A percentile compares a stretch with the other conserved stretches of the same genome.
Conservation (phyloP, 2,113 vertebrate species). For the Orthochromis malagaraziensis region DNA sequence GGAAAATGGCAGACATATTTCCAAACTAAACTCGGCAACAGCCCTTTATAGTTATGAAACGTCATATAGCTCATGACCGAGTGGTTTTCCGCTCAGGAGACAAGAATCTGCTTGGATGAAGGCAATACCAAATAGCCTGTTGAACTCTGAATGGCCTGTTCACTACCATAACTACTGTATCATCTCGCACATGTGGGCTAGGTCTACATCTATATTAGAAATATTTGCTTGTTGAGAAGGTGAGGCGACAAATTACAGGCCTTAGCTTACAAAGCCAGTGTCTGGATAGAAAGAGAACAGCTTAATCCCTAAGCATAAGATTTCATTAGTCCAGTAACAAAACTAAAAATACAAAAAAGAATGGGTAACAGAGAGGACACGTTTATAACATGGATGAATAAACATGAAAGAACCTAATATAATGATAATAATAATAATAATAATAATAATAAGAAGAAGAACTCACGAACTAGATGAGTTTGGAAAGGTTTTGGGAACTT, state of each 20-base stretch:
- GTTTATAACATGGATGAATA: background rate
- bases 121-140: conserved; percentile 20
- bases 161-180: background rate
- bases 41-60: background rate
- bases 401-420: background rate
- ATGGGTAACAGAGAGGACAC: background rate
- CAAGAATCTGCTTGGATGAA: background rate
- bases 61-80: background rate
- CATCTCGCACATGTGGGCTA: background rate
- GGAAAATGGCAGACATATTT: background rate
- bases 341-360: background rate
- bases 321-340: background rate
- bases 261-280: background rate
- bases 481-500: background rate
- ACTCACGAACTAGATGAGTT: too few relatives aligned
- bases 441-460: fast-evolving
- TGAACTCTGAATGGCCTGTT: background rate
- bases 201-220: background rate
- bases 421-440: fast-evolving
- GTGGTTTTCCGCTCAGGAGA: background rate
- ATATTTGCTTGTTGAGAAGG: background rate
- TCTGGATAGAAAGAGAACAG: background rate
- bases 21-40: background rate
- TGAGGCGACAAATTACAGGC: background rate
- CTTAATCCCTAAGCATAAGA: background rate